Conservation (phyloP, 2,113 vertebrate species). For the Laticauda colubrina region DNA sequence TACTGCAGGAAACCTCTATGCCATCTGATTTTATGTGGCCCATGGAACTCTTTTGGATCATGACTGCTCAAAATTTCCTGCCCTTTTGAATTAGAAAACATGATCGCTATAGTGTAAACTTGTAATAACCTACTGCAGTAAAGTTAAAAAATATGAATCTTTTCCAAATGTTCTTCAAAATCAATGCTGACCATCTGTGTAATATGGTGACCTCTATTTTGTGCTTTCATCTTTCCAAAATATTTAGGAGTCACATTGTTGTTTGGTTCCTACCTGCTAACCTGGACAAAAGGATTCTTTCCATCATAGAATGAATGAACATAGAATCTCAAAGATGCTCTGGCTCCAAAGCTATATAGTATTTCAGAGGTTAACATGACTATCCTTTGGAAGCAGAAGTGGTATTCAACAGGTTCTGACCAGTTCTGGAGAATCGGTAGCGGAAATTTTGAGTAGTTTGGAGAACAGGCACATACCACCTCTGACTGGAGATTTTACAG, state of each 20-base stretch:
- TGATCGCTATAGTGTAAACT: neutral
- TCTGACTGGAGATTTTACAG: no score
- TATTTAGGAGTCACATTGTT: neutral
- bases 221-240: neutral
- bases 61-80: neutral
- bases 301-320: neutral
- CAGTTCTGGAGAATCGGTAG: no score
- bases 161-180: neutral
- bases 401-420: no score
- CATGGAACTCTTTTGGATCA: neutral
- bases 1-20: neutral
- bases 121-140: neutral
- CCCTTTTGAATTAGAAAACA: neutral
- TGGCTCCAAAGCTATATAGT: neutral
- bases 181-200: neutral
- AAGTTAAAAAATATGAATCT: neutral
- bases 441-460: no score
- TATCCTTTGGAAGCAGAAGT: neutral
- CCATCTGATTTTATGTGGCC: neutral
- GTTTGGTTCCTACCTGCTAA: neutral
- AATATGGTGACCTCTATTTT: neutral
- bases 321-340: neutral
- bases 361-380: neutral
- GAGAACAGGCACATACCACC: no score
- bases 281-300: neutral